Conservation (phyloP, 2,797 vertebrate genomes). For the Pogonophryne albipinna region DNA sequence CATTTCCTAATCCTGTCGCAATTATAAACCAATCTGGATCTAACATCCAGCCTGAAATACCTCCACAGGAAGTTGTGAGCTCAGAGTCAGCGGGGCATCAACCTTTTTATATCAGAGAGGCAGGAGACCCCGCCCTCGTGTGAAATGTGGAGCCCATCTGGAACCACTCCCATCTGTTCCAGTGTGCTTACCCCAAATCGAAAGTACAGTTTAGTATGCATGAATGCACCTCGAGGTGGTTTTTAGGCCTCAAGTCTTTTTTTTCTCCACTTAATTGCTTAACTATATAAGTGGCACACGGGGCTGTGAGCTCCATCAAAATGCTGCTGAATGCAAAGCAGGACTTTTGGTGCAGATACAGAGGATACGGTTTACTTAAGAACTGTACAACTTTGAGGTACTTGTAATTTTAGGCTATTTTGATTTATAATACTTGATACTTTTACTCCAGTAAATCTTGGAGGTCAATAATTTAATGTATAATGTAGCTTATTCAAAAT, state of each 20-base stretch:
- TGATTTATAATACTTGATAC: too few species aligned
- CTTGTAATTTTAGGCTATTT: too few species aligned
- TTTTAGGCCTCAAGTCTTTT: neutral
- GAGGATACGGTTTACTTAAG: neutral
- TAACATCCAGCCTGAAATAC: neutral
- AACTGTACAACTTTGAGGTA: too few species aligned
- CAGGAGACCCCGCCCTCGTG: neutral
- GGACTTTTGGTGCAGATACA: neutral
- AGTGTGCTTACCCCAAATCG: too few species aligned
- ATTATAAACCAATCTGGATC: neutral
- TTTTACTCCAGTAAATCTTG: too few species aligned
- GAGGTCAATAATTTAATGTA: too few species aligned
- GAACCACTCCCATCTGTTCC: neutral
- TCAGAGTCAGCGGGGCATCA: neutral
- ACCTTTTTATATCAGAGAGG: neutral
- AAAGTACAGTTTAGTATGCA: neutral
- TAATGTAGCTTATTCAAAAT: too few species aligned
- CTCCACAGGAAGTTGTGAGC: neutral
- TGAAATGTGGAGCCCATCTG: neutral
- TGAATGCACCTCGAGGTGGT: neutral
- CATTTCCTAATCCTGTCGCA: neutral
- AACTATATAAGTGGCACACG: neutral
- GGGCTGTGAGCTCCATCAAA: neutral
- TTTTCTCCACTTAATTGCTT: neutral
- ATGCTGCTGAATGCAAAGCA: constrained; percentile 4